Base-by-base conservation (phyloP, 2,888 invertebrate genomes). In the Drosophila histrio region DNA sequence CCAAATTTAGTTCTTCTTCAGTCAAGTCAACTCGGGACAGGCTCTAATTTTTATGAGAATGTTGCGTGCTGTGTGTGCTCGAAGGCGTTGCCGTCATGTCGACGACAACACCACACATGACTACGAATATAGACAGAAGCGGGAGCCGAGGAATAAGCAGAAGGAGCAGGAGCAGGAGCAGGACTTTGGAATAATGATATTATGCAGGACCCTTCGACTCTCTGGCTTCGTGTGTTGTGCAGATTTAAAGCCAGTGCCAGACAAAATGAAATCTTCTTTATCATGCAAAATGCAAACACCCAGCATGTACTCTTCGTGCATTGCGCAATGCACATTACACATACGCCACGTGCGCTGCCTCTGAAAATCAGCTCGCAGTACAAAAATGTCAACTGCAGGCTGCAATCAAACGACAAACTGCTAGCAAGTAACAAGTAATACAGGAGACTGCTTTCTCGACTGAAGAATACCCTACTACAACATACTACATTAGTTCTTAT, bases 41-140 rank as follows among this genome's bases (percentile, higher is more conserved):
- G 68, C 70, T 83, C 79, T 86, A 88, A 88, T 84, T 88, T 84
- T 88, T 84, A 88, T 86, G 84, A 83, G 83, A 66, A 86, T 83
- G 72, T 86, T 79, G 88, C 88, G 80, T 88, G 88, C 63, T 70
- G 53, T 59, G 79, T 75, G 71, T 84, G 71, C 85, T 85, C 57
- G 46, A 81, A 85, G 87, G 85, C 87, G 87, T 82, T 87, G 58
- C 47, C 75, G 43, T 63, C 72, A 57, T 74, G 77, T 72, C 62
- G 63, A 75, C 75, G 75, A 75, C 75, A 68, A 64, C 72, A 58
- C 53, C 47, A 60, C 30, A 39, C 60, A 57, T 46, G 26, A 59
- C 24, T 62, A 34, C 56, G 60, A 67, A 57, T 46, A 41, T 56
- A 72, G 58, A 58, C 65, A 41, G 57, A 41, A 36, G 61, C 56